phyloP scores from a whole-genome alignment of 2,888 invertebrate genomes.

The Tryphoninae sp. region DNA sequence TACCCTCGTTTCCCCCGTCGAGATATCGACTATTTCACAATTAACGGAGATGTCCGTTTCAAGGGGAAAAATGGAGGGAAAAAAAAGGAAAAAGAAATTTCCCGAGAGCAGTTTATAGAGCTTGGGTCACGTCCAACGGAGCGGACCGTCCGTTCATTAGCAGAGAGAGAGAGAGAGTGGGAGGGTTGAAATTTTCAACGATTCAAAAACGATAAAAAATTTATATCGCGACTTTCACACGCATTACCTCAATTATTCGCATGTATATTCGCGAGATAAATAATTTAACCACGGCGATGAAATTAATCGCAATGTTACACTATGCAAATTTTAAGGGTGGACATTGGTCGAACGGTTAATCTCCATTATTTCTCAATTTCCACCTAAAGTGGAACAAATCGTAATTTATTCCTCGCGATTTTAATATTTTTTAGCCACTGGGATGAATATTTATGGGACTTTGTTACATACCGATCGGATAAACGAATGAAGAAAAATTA shows the following conservation, averaged over 20 bases:
- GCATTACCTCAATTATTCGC: not conserved
- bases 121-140: slow-evolving; percentile 40
- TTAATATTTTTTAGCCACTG: not conserved
- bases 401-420: not conserved
- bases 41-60: slow-evolving; percentile 42
- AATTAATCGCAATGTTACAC: not conserved
- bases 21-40: slow-evolving; percentile 56
- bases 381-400: not conserved
- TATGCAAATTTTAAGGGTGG: not conserved
- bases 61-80: not conserved
- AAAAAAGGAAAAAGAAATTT: slow-evolving; percentile 23
- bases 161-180: not conserved
- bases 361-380: not conserved
- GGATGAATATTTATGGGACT: not conserved
- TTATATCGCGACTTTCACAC: not conserved
- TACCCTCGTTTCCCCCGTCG: slow-evolving; percentile 10
- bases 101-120: slow-evolving; percentile 13
- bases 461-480: not conserved
- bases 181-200: not conserved
- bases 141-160: slow-evolving; percentile 32
- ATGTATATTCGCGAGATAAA: not conserved
- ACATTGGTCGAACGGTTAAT: not conserved
- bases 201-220: not conserved
- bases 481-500: no score
- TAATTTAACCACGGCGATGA: not conserved